These are phyloP conservation scores for Xiphydria camelus DNA, from an alignment of 2,888 invertebrate genomes.

Conservation along the genomic window DNA sequence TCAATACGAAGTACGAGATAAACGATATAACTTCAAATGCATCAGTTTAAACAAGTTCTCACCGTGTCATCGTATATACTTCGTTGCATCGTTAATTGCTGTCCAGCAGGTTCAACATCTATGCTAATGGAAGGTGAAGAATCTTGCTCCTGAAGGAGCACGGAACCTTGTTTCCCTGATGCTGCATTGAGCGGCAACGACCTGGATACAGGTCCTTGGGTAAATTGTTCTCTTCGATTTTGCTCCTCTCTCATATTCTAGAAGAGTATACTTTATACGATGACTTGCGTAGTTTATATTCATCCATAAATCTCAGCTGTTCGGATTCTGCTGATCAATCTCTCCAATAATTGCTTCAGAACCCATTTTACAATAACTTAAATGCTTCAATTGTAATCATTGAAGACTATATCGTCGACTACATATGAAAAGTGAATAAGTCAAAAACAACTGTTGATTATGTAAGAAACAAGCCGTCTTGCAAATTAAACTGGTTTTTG, in stretches of 20 bases:
- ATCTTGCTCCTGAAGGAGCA: constrained; percentile 52
- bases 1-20: background rate
- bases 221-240: constrained; percentile 87
- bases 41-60: constrained; percentile 32
- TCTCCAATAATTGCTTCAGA: no score
- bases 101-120: constrained; percentile 73
- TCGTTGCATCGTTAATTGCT: constrained; percentile 57
- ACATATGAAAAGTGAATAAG: no score
- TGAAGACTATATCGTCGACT: no score
- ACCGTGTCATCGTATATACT: constrained; percentile 49
- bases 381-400: no score
- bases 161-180: constrained; percentile 59
- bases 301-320: no score
- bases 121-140: constrained; percentile 68
- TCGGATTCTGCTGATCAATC: no score
- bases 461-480: no score
- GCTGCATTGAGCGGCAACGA: constrained; percentile 66
- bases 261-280: constrained; percentile 19
- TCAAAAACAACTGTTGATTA: no score
- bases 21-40: background rate
- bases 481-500: no score
- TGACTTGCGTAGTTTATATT: no score
- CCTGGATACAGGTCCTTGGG: constrained; percentile 68
- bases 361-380: no score
- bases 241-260: constrained; percentile 94